These are phyloP conservation scores for Dorcus hopei DNA, from an alignment of 2,888 invertebrate genomes.

Conservation along the genomic window DNA sequence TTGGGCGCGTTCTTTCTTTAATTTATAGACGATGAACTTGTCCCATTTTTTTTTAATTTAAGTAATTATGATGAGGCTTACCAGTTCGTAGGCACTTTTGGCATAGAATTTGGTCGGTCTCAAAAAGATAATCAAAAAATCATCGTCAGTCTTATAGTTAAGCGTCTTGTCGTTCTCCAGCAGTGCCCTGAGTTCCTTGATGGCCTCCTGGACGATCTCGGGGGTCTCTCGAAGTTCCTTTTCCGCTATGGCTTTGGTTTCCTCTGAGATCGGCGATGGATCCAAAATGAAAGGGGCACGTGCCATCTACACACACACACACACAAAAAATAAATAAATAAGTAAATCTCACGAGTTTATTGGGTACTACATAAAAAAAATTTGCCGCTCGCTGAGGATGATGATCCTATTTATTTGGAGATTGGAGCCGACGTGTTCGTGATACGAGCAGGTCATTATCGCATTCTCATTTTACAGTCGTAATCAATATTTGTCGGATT, in stretches of 20 bases:
- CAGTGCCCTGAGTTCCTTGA: conserved; percentile 60
- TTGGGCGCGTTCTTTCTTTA: too few relatives aligned
- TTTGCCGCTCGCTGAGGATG: too few relatives aligned
- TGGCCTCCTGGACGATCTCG: conserved; percentile 60
- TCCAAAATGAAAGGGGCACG: conserved; percentile 58
- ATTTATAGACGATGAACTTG: background rate
- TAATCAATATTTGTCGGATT: too few relatives aligned
- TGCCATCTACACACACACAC: conserved; percentile 35
- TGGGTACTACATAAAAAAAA: too few relatives aligned
- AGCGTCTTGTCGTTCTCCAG: conserved; percentile 64
- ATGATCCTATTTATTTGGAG: too few relatives aligned
- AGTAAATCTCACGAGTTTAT: too few relatives aligned
- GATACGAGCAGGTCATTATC: too few relatives aligned
- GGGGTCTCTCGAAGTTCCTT: conserved; percentile 69
- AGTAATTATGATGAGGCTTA: conserved; percentile 47
- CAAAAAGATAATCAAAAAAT: conserved; percentile 72
- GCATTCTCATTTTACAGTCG: too few relatives aligned
- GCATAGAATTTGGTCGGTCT: conserved; percentile 83
- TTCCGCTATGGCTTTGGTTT: conserved; percentile 59
- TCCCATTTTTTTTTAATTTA: background rate
- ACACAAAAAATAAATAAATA: background rate
- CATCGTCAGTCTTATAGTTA: conserved; percentile 70
- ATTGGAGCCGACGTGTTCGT: too few relatives aligned
- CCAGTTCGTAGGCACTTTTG: conserved; percentile 74
- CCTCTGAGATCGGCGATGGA: conserved; percentile 50